phyloP scores from a whole-genome alignment of 2,113 vertebrate species.

The Myanophis thanlyinensis region DNA sequence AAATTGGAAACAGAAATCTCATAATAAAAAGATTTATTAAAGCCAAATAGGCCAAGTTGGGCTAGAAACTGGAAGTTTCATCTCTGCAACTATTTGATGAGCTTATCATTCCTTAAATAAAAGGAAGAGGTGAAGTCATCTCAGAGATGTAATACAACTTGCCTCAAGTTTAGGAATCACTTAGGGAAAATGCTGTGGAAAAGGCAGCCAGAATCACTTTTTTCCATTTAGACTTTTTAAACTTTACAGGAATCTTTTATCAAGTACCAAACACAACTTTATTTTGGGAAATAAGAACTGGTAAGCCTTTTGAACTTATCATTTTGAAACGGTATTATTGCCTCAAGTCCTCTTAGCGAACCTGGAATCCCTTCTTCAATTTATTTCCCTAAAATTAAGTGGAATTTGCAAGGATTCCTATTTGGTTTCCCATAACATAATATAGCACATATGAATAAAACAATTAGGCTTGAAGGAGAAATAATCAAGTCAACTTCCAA shows the following conservation, averaged over 20 bases:
- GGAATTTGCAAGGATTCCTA: constrained; percentile 47
- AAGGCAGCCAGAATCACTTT: background rate
- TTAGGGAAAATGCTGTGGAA: background rate
- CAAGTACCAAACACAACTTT: constrained; percentile 25
- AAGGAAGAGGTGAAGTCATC: background rate
- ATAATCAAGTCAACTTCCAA: constrained; percentile 32
- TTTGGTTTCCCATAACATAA: constrained; percentile 54
- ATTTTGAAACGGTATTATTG: constrained; percentile 42
- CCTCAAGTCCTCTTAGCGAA: constrained; percentile 55
- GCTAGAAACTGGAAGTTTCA: background rate
- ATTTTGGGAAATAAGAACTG: constrained; percentile 21
- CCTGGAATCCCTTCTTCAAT: constrained; percentile 43
- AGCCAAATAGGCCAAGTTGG: background rate
- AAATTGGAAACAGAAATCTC: background rate
- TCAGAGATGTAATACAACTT: background rate
- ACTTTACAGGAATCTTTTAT: constrained; percentile 46
- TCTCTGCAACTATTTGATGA: background rate
- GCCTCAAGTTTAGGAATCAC: background rate
- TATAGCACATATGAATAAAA: constrained; percentile 28
- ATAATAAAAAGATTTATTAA: background rate
- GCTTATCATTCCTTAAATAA: background rate
- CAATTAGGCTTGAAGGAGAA: constrained; percentile 43
- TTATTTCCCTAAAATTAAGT: constrained; percentile 58
- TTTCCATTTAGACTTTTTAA: background rate
- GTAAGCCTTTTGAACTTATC: background rate